A percentile compares a stretch with the other conserved stretches of the same genome.
These are phyloP conservation scores for Clamator glandarius DNA, from an alignment of 2,797 vertebrate species.

Conservation along the genomic window DNA sequence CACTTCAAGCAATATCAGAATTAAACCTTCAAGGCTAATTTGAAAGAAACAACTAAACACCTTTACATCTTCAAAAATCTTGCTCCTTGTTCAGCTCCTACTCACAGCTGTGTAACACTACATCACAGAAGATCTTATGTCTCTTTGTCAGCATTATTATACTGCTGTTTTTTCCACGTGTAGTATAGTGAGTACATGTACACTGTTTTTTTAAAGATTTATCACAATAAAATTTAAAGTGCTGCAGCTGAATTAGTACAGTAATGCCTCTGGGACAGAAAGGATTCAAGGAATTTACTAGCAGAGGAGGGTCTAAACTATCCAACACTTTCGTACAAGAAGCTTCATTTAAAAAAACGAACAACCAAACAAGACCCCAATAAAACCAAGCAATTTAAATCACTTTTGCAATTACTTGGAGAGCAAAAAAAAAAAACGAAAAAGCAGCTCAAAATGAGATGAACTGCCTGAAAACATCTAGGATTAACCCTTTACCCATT, in stretches of 20 bases:
- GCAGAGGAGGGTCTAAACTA: neutral
- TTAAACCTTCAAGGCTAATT: neutral
- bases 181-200: neutral
- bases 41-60: neutral
- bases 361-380: fast-evolving
- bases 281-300: neutral
- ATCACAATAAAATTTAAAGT: neutral
- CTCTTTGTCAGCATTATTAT: neutral
- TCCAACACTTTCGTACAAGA: neutral
- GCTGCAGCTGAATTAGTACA: neutral
- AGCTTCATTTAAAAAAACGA: neutral
- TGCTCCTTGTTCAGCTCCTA: neutral
- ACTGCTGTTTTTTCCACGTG: neutral
- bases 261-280: neutral
- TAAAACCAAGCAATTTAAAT: neutral
- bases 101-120: neutral
- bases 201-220: neutral
- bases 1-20: neutral
- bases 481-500: neutral
- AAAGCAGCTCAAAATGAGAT: neutral
- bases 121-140: neutral
- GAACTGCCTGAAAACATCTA: neutral
- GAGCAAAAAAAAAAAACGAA: too few relatives aligned
- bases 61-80: neutral
- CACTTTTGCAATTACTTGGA: neutral